These are phyloP conservation scores for Zaprionus vittiger DNA, from an alignment of 1,140 invertebrate species.

Conservation along the genomic window DNA sequence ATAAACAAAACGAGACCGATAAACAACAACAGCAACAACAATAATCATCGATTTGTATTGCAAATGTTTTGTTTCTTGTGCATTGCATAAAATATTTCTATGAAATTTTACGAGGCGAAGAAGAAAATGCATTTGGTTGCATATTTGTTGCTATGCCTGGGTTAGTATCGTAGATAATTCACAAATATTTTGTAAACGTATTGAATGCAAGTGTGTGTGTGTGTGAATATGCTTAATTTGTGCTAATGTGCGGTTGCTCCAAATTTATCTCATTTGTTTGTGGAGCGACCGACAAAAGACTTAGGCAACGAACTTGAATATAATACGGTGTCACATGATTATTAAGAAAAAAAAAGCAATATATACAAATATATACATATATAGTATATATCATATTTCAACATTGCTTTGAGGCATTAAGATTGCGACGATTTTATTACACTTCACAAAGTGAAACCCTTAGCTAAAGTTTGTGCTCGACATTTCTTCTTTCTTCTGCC, in stretches of 20 bases:
- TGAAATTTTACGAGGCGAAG: not conserved
- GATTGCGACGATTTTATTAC: constrained; percentile 6
- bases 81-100: constrained; percentile 24
- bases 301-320: constrained; percentile 74
- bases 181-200: constrained; percentile 4
- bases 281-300: constrained; percentile 61
- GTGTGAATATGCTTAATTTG: constrained; percentile 51
- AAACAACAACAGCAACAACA: constrained; percentile 33
- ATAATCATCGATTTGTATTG: constrained; percentile 27
- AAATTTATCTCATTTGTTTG: constrained; percentile 5
- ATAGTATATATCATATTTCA: not conserved
- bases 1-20: constrained; percentile 58
- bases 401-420: constrained; percentile 1
- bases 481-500: constrained; percentile 13
- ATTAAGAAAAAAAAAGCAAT: not conserved
- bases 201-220: not conserved
- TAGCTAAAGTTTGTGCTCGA: constrained; percentile 44
- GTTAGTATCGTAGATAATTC: constrained; percentile 61
- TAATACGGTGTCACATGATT: constrained; percentile 14
- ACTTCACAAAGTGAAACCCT: constrained; percentile 51
- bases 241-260: constrained; percentile 57
- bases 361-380: not conserved
- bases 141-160: constrained; percentile 65
- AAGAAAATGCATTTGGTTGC: constrained; percentile 65
- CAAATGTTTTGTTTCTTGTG: constrained; percentile 37